These are phyloP conservation scores for Gambusia holbrooki DNA, from an alignment of 2,113 vertebrate species.

Conservation along the genomic window DNA sequence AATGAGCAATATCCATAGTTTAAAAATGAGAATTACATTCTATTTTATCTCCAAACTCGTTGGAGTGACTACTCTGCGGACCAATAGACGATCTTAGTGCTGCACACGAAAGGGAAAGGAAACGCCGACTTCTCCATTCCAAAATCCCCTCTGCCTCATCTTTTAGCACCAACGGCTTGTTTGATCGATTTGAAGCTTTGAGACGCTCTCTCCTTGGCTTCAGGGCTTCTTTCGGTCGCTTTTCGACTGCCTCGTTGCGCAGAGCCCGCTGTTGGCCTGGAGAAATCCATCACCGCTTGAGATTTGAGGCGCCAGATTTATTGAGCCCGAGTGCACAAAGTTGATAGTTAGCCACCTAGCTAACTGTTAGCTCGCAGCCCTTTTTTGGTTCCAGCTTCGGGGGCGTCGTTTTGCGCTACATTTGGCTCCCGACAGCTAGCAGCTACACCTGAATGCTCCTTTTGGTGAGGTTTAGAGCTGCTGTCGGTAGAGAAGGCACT, in stretches of 20 bases:
- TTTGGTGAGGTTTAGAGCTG: constrained; percentile 21
- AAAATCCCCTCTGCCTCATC: constrained; percentile 39
- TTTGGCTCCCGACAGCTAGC: not conserved
- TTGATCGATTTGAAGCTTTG: constrained; percentile 47
- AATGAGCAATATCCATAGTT: too few relatives aligned
- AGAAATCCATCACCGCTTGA: constrained; percentile 28
- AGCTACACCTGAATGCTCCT: constrained; percentile 8
- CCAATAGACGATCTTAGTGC: constrained; percentile 60
- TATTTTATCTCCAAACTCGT: not conserved
- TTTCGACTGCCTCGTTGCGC: constrained; percentile 11
- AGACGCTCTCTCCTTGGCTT: constrained; percentile 26
- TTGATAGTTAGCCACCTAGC: constrained; percentile 65
- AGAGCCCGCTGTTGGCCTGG: constrained; percentile 20
- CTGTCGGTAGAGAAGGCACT: constrained; percentile 53
- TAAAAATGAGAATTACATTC: not conserved
- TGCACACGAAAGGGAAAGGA: constrained; percentile 74
- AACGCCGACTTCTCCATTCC: constrained; percentile 71
- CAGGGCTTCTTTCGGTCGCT: constrained; percentile 7
- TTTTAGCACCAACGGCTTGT: constrained; percentile 49
- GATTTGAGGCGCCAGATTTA: constrained; percentile 51
- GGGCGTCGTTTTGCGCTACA: constrained; percentile 8
- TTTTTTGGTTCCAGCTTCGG: constrained; percentile 26
- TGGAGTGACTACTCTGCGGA: not conserved
- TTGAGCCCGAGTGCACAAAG: constrained; percentile 59
- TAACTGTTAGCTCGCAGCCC: constrained; percentile 50